Evolutionary conservation across 2,888 invertebrate species (phyloP), one percentile per base, ranked within the genome.

Genomic region (Tryphoninae sp.): DNA sequence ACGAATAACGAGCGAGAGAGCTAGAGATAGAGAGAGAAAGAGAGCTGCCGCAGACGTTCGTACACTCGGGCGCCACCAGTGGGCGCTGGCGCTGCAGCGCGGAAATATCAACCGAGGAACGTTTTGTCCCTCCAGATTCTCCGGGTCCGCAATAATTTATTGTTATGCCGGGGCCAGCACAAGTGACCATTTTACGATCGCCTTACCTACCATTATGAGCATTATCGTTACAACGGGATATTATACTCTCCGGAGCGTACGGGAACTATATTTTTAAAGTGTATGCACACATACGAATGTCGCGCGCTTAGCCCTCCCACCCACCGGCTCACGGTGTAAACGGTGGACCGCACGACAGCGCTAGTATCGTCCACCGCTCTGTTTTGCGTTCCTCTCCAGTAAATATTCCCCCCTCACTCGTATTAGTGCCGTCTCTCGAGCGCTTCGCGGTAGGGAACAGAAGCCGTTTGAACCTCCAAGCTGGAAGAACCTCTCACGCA

Each of bases 121-220:
- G 67, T 61, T 76, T 76, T 40, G 26, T 59, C 26, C 59, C 59
- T 59, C 6, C 26, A 42, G 42, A 26, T 53, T 68, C 33, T 33
- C 33, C n/a, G 2, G 9, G 40, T 3, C 55, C 72, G 58, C 71
- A 71, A 78, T 85, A 85, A 87, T 87, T 87, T 86, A 84, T 80
- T 67, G 79, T 86, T 86, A 85, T 84, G 79, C 69, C 19, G 49
- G 33, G 33, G 74, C 75, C 76, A 69, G 74, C 58, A 72, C 19
- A 65, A 82, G 78, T 85, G 86, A 85, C 84, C 85, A 82, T 86
- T 88, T 87, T 86, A 88, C 81, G 86, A 83, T 83, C 83, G 72
- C 78, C 83, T 87, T 84, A 84, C 83, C 79, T 81, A 76, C 83
- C 75, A 85, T 86, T 84, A 84, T 61, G 64, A 51, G 68, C 78